These are phyloP conservation scores for Todiramphus saurophagus DNA, from an alignment of 2,113 vertebrate genomes.

Conservation along the genomic window DNA sequence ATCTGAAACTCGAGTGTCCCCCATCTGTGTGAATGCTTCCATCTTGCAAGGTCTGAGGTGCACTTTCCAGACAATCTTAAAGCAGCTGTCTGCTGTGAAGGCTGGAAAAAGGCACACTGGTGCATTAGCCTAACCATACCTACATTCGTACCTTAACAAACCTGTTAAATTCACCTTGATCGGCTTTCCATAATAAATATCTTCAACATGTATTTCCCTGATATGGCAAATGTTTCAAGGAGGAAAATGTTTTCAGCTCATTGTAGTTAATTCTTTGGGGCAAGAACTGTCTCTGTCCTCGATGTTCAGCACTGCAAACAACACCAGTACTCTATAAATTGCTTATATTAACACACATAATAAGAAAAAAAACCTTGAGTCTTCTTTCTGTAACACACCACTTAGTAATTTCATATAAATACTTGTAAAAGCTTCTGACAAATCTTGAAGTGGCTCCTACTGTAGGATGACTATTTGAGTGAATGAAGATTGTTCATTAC, in stretches of 20 bases:
- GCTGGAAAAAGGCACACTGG: not conserved
- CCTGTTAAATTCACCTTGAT: not conserved
- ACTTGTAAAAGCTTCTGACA: not conserved
- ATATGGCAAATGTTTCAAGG: not conserved
- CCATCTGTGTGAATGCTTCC: fast-evolving
- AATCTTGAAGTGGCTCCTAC: not conserved
- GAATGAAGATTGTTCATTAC: not conserved
- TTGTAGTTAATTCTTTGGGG: not conserved
- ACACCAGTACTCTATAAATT: not conserved
- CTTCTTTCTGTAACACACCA: not conserved
- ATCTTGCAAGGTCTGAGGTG: not conserved
- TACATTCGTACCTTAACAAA: not conserved
- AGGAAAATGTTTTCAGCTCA: not conserved
- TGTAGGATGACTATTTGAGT: not conserved
- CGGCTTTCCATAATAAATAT: not conserved
- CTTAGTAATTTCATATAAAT: not conserved
- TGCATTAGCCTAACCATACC: not conserved
- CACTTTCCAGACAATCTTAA: not conserved
- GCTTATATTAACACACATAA: not conserved
- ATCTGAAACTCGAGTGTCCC: fast-evolving
- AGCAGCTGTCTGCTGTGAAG: not conserved
- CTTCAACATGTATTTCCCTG: not conserved
- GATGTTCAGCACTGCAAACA: not conserved
- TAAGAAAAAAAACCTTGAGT: not conserved
- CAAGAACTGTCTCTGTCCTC: not conserved